Base-by-base conservation (phyloP, 2,113 vertebrate species). In the Aegithalos caudatus region DNA sequence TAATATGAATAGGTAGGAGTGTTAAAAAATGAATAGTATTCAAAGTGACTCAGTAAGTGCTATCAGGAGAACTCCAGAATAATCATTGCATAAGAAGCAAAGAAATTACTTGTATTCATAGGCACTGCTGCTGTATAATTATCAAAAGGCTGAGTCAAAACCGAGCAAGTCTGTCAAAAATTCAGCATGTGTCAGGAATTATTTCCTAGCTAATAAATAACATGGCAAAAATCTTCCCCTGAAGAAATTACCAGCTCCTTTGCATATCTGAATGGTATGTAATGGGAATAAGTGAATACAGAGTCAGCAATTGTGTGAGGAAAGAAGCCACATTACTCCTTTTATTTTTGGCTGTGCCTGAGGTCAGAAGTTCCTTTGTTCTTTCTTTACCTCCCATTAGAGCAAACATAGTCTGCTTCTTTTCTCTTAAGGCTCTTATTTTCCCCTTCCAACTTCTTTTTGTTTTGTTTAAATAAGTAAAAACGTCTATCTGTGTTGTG, bases 291-390 rank as follows among this genome's bases (percentile, higher is more conserved):
- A 92, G 73, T 6, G 50, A 57, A 40, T 64, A 76, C 40, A 77
- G 73, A 94, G 90, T 93, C 95, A 89, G 95, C 95, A 78, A 51
- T 72, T 94, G 70, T 81, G 76, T 88, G 67, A 82, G 12, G 35
- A 47, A 70, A 86, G 73, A 94, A 95, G 42, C 50, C 50, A 61
- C 77, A 78, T 94, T 73, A 57, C 56, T 72, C 12, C 91, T 95
- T 96, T 96, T 81, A 86, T 78, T 96, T 97, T 94, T 79, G 95
- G 64, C 92, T 95, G 25, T 83, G 92, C 95, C 69, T 94, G 82
- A 50, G 80, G 90, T 95, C 95, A 97, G 79, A 94, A 91, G 94
- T 92, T 88, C 72, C 70, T 95, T 96, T 96, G 76, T 92, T 96
- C 93, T 92, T 93, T 88, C 92, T 85, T 88, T 92, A 87, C 65